A percentile compares a stretch with the other conserved stretches of the same genome.
These are phyloP conservation scores for Aptenodytes patagonicus DNA, from an alignment of 2,113 vertebrate species.

Conservation along the genomic window DNA sequence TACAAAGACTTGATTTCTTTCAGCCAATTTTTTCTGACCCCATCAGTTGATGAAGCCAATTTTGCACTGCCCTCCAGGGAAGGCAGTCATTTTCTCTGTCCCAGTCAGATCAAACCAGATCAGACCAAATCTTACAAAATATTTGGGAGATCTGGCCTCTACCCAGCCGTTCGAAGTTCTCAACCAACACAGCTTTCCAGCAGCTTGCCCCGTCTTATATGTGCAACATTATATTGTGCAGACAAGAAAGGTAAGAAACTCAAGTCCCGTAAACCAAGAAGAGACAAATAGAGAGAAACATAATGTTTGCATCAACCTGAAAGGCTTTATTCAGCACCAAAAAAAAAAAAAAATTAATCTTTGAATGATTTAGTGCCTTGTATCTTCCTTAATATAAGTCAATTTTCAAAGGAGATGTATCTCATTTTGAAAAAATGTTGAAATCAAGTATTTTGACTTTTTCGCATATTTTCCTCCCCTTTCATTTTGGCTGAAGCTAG, in stretches of 20 bases:
- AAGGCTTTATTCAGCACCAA: not conserved
- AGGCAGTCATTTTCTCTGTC: not conserved
- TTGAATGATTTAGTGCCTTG: not conserved
- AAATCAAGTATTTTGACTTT: not conserved
- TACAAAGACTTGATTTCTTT: not conserved
- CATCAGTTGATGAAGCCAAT: not conserved
- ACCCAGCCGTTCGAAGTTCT: not conserved
- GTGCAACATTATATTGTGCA: not conserved
- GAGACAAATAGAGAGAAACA: not conserved
- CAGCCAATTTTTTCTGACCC: not conserved
- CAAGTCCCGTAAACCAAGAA: not conserved
- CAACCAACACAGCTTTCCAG: not conserved
- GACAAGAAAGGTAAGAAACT: not conserved
- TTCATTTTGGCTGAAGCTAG: not conserved
- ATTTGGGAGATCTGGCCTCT: not conserved
- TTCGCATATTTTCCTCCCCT: not conserved
- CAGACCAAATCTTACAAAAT: not conserved
- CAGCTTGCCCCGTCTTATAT: not conserved
- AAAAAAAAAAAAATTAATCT: not conserved
- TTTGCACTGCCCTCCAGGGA: not conserved
- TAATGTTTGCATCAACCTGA: not conserved
- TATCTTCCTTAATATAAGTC: not conserved
- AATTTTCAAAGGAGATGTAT: not conserved
- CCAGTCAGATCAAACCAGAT: not conserved
- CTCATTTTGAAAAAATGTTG: conserved; percentile 7